Percentiles rank a stretch among this genome's conserved stretches.
Evolutionary conservation across 2,888 invertebrate genomes (phyloP).

Genomic region (Euproctis similis): DNA sequence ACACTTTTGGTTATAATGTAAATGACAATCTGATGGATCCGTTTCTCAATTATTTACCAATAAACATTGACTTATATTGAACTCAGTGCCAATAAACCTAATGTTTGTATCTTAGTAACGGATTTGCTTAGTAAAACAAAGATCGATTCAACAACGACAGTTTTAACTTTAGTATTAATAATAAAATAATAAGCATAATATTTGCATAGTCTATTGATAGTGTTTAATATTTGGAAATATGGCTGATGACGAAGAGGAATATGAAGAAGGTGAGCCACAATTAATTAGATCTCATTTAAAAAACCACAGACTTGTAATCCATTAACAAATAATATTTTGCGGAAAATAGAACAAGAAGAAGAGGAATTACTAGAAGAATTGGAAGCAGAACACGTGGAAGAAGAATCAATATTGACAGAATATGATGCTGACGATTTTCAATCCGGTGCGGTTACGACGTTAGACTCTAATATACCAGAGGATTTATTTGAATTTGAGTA

Average conservation of each 20-base stretch:
- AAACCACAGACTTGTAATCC: no score
- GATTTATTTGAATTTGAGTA: constrained; percentile 81
- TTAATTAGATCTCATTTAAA: not conserved
- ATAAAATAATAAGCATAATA: no score
- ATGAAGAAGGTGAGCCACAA: constrained; percentile 14
- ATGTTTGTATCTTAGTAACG: not conserved
- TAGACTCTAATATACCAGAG: constrained; percentile 70
- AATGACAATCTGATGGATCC: no score
- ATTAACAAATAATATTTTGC: not conserved
- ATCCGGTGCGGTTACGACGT: constrained; percentile 71
- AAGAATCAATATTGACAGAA: constrained; percentile 55
- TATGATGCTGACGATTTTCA: constrained; percentile 72
- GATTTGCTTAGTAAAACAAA: not conserved
- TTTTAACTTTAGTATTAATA: no score
- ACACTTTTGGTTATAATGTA: no score
- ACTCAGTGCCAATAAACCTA: no score
- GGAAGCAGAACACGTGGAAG: constrained; percentile 40
- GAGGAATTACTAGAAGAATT: constrained; percentile 20
- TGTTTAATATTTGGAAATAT: constrained; percentile 1
- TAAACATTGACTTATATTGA: no score
- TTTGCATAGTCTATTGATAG: no score
- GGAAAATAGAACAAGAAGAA: constrained; percentile 21
- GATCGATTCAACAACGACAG: no score
- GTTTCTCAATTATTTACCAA: no score
- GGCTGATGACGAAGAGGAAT: constrained; percentile 18